These are phyloP conservation scores for Xanthia icteritia DNA, from an alignment of 2,888 invertebrate species.

Conservation along the genomic window DNA sequence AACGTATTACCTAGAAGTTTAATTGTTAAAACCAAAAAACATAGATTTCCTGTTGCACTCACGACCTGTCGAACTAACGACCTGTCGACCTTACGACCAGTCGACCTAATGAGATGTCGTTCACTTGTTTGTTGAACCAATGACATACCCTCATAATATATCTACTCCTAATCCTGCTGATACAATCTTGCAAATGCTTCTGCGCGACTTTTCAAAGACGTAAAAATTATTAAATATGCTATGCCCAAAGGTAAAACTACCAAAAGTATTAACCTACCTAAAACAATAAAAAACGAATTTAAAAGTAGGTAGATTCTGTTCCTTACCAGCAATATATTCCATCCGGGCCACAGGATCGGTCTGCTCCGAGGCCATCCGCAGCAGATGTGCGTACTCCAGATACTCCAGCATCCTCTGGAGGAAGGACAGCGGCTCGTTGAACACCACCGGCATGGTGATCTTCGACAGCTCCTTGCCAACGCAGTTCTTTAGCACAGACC, in stretches of 20 bases:
- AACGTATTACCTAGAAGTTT: too few species aligned
- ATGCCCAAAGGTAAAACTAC: neutral
- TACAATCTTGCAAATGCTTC: neutral
- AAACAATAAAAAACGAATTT: neutral
- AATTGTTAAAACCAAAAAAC: too few species aligned
- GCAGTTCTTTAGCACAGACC: slow-evolving; percentile 97
- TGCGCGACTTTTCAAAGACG: neutral
- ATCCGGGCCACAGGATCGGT: slow-evolving; percentile 95
- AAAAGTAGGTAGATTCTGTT: neutral
- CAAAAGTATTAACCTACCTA: neutral
- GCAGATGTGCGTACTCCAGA: slow-evolving; percentile 95
- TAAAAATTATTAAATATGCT: neutral
- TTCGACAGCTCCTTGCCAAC: slow-evolving; percentile 98
- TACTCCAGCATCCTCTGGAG: slow-evolving; percentile 98
- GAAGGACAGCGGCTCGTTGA: slow-evolving; percentile 98
- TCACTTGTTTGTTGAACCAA: too few species aligned
- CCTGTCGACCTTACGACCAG: too few species aligned
- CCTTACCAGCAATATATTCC: slow-evolving; percentile 92
- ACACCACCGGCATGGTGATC: slow-evolving; percentile 98
- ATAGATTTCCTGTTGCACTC: too few species aligned
- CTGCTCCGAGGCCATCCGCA: slow-evolving; percentile 94
- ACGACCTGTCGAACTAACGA: too few species aligned
- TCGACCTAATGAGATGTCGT: too few species aligned
- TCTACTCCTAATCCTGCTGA: too few species aligned
- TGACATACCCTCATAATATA: too few species aligned